Conservation (phyloP, 2,113 vertebrate genomes). For the Xenus cinereus region DNA sequence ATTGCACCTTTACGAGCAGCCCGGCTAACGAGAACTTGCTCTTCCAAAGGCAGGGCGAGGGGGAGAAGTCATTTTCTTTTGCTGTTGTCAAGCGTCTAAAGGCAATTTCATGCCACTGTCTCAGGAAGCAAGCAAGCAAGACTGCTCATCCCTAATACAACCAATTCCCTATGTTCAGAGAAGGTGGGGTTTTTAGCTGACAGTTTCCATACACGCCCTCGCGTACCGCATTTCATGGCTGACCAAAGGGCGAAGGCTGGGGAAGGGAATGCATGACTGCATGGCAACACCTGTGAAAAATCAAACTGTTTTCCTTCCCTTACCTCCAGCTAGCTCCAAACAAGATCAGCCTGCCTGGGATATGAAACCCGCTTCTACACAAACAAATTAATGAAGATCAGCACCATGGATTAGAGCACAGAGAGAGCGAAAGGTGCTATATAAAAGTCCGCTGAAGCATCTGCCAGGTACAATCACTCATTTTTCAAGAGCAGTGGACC, state of each 20-base stretch:
- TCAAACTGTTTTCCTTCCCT: neutral
- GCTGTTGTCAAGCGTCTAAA: neutral
- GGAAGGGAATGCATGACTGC: slow-evolving; percentile 4
- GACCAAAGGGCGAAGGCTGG: neutral
- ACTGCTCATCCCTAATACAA: neutral
- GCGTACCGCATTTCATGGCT: neutral
- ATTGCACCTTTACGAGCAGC: neutral
- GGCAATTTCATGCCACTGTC: slow-evolving; percentile 11
- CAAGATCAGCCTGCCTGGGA: neutral
- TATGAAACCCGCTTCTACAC: neutral
- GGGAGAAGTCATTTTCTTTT: slow-evolving; percentile 5
- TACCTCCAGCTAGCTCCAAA: neutral
- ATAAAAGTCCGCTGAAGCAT: neutral
- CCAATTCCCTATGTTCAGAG: neutral
- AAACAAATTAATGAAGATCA: neutral
- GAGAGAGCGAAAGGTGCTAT: neutral
- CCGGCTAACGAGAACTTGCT: neutral
- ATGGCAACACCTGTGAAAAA: slow-evolving; percentile 12
- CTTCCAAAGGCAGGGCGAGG: neutral
- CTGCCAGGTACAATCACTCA: neutral
- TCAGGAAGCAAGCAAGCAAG: neutral
- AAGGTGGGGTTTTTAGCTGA: neutral
- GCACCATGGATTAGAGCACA: neutral
- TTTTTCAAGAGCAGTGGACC: neutral
- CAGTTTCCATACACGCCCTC: neutral